These are phyloP conservation scores for Schlechtendalia chinensis DNA, from an alignment of 1,140 invertebrate genomes.

Conservation along the genomic window DNA sequence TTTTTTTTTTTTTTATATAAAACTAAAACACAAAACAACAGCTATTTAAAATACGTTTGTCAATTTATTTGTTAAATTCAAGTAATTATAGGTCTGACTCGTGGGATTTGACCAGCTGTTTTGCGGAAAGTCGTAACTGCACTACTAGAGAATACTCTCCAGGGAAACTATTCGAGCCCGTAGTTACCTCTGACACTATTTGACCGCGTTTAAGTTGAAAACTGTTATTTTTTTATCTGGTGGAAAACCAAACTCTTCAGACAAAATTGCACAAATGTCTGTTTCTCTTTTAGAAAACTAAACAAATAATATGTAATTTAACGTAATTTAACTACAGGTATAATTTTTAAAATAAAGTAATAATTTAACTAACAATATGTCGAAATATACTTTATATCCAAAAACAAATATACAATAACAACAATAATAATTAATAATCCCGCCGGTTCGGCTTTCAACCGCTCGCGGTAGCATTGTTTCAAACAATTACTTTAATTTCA, in stretches of 20 bases:
- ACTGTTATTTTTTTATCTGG: background rate
- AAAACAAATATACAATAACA: too few relatives aligned
- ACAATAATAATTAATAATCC: too few relatives aligned
- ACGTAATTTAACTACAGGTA: too few relatives aligned
- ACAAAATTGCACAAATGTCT: background rate
- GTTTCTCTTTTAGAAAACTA: background rate
- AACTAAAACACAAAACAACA: background rate
- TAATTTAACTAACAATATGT: too few relatives aligned
- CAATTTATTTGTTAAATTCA: constrained; percentile 33
- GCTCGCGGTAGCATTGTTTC: too few relatives aligned
- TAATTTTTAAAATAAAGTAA: too few relatives aligned
- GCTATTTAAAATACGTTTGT: background rate
- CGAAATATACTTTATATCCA: too few relatives aligned
- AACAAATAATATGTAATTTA: background rate
- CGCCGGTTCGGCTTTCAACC: too few relatives aligned
- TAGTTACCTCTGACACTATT: constrained; percentile 9
- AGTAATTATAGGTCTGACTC: constrained; percentile 20
- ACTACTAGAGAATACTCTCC: constrained; percentile 10
- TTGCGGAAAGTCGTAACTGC: background rate
- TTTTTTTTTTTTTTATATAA: too few relatives aligned
- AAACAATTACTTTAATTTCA: too few relatives aligned
- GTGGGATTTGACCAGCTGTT: background rate
- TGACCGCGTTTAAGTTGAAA: constrained; percentile 13
- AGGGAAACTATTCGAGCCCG: constrained; percentile 1
- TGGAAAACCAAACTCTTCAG: background rate